Conservation (phyloP, 2,797 vertebrate genomes). For the Alfaro cultratus region DNA sequence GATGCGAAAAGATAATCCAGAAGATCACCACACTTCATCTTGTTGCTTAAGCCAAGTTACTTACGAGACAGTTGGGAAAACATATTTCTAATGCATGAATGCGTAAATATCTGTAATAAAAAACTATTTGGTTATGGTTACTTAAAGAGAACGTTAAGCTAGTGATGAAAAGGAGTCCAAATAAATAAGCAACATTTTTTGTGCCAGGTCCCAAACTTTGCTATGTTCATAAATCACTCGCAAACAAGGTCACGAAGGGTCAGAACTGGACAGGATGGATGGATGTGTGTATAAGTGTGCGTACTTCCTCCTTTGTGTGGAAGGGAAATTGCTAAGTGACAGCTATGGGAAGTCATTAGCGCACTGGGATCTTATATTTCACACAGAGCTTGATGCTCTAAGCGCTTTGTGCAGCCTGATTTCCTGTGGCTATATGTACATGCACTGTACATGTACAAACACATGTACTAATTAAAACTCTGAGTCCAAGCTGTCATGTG, state of each 20-base stretch:
- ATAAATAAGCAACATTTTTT: conserved; percentile 1
- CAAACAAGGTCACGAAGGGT: conserved; percentile 59
- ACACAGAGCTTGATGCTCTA: conserved; percentile 29
- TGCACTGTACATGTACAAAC: background rate
- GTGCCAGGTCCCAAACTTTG: conserved; percentile 31
- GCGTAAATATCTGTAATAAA: background rate
- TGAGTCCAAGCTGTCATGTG: background rate
- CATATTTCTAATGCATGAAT: background rate
- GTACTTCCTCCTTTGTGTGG: conserved; percentile 45
- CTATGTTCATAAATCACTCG: conserved; percentile 70
- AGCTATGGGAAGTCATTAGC: conserved; percentile 70
- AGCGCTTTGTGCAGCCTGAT: conserved; percentile 10
- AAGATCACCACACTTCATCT: background rate
- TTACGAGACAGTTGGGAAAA: background rate
- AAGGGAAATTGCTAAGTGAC: conserved; percentile 77
- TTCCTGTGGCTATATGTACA: conserved; percentile 13
- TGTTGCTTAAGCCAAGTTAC: background rate
- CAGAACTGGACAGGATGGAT: conserved; percentile 43
- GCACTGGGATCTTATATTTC: conserved; percentile 65
- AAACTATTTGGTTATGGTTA: conserved; percentile 25
- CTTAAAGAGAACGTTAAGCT: conserved; percentile 33
- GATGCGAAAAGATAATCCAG: background rate
- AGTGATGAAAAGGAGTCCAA: conserved; percentile 28
- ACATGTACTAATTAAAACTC: background rate
- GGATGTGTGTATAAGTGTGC: conserved; percentile 42